Conservation (phyloP, 2,797 vertebrate genomes). For the Apodemus agrarius region DNA sequence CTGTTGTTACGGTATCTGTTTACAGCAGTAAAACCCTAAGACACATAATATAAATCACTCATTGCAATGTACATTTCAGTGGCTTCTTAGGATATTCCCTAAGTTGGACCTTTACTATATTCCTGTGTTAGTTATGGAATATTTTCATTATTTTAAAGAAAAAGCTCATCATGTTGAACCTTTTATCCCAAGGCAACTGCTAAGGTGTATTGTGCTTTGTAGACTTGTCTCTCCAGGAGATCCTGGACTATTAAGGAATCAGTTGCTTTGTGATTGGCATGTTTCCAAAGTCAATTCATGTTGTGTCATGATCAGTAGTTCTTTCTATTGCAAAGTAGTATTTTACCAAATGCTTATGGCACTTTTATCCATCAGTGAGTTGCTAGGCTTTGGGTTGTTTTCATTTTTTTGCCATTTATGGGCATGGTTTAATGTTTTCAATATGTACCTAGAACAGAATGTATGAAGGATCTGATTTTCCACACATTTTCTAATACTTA, state of each 20-base stretch:
- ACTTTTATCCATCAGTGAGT: background rate
- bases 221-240: background rate
- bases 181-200: background rate
- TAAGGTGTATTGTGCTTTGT: background rate
- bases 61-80: background rate
- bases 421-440: background rate
- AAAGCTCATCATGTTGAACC: background rate
- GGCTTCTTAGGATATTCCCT: background rate
- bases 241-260: background rate
- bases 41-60: background rate
- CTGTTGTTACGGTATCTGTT: background rate
- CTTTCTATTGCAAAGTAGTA: background rate
- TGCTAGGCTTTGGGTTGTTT: background rate
- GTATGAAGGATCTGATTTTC: background rate
- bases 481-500: background rate
- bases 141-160: slow-evolving; percentile 14
- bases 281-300: background rate
- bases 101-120: background rate
- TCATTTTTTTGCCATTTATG: background rate
- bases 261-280: background rate
- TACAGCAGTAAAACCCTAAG: background rate
- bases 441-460: background rate
- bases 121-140: background rate
- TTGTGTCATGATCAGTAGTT: background rate
- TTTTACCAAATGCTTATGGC: background rate